Conservation (phyloP, 2,113 vertebrate genomes). For the Elephantulus edwardii region DNA sequence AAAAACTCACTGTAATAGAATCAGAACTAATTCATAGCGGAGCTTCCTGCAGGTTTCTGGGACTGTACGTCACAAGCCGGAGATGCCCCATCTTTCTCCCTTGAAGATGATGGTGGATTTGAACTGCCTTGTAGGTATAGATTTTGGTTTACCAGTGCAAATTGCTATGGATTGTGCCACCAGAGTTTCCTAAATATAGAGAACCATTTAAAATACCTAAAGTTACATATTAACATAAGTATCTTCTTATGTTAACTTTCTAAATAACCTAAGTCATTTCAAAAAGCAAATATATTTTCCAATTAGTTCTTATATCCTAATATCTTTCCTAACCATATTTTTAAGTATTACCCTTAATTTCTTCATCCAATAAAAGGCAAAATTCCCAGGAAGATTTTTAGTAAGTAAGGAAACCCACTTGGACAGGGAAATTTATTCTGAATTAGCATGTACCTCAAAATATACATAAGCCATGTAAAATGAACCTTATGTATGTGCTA, state of each 20-base stretch:
- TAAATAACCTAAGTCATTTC: slow-evolving; percentile 8
- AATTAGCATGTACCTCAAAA: background rate
- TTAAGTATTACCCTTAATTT: background rate
- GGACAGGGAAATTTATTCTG: background rate
- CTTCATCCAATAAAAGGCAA: background rate
- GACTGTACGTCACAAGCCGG: too few relatives aligned
- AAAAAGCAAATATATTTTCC: slow-evolving; percentile 32
- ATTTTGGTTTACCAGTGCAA: too few relatives aligned
- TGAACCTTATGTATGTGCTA: background rate
- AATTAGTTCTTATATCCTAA: background rate
- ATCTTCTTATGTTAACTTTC: too few relatives aligned
- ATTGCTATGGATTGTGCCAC: too few relatives aligned
- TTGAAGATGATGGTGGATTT: too few relatives aligned
- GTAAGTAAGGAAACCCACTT: background rate
- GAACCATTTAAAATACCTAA: slow-evolving; percentile 42
- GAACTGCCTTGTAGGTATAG: too few relatives aligned
- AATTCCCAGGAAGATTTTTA: background rate
- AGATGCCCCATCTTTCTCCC: too few relatives aligned
- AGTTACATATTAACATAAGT: background rate
- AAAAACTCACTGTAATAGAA: too few relatives aligned
- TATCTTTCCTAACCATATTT: slow-evolving; percentile 18
- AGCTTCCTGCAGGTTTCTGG: too few relatives aligned
- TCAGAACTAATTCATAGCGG: too few relatives aligned
- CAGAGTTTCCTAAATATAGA: too few relatives aligned
- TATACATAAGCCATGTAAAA: background rate